Percentiles rank a stretch among this genome's conserved stretches.
These are phyloP conservation scores for Rhogogaster chlorosoma DNA, from an alignment of 2,888 invertebrate genomes.

Conservation along the genomic window DNA sequence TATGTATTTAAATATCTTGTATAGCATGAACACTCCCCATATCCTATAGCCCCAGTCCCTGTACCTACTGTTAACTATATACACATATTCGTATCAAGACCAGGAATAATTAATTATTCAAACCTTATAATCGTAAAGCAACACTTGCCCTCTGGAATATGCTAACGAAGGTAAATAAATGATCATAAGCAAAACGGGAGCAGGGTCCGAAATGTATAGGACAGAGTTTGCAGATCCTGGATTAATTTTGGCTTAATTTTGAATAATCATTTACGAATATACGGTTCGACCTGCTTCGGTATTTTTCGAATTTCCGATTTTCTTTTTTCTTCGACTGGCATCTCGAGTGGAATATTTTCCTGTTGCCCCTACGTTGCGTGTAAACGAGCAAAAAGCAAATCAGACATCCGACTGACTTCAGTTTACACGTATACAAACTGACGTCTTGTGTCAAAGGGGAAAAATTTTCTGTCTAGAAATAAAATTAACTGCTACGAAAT, in stretches of 20 bases:
- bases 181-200: conserved; percentile 26
- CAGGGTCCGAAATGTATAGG: neutral
- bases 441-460: conserved; percentile 31
- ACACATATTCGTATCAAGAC: conserved; percentile 5
- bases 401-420: conserved; percentile 1
- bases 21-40: neutral
- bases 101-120: conserved; percentile 27
- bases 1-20: neutral
- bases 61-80: neutral
- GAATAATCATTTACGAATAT: conserved; percentile 19
- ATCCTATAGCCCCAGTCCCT: neutral
- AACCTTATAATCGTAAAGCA: conserved; percentile 43
- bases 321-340: neutral
- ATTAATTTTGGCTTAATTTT: conserved; percentile 32
- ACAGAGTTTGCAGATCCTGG: neutral
- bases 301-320: neutral
- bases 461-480: conserved; percentile 32
- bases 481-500: conserved; percentile 42
- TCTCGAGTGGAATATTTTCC: neutral
- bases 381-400: neutral
- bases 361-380: neutral
- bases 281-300: neutral
- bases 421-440: conserved; percentile 17
- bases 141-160: conserved; percentile 24
- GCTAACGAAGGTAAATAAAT: conserved; percentile 44